Percentiles rank a stretch among this genome's conserved stretches.
Evolutionary conservation across 2,888 invertebrate genomes (phyloP).

Genomic region (Ophion slaviceki): DNA sequence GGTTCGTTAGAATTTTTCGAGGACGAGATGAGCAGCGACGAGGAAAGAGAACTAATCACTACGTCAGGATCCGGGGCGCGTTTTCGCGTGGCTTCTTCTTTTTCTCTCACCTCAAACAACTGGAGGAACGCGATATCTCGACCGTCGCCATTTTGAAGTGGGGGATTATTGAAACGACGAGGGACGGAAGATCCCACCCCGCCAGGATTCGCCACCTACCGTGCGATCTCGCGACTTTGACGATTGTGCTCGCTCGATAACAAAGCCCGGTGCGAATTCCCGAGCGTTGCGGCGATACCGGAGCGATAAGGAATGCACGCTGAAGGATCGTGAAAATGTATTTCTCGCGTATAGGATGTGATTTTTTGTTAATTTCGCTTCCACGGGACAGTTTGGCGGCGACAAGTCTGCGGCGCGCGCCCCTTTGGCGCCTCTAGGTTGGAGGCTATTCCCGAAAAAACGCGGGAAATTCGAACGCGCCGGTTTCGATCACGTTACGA

Average conservation of each 20-base stretch:
- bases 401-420: neutral
- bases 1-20: neutral
- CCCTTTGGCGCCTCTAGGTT: slow-evolving; percentile 28
- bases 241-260: slow-evolving; percentile 1
- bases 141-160: slow-evolving; percentile 64
- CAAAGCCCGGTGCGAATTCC: neutral
- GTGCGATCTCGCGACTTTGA: slow-evolving; percentile 8
- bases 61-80: slow-evolving; percentile 3
- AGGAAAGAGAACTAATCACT: neutral
- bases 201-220: neutral
- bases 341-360: neutral
- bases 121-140: slow-evolving; percentile 53
- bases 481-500: neutral
- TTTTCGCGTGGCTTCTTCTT: slow-evolving; percentile 33
- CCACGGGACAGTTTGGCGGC: neutral
- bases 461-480: slow-evolving; percentile 25
- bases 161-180: slow-evolving; percentile 42
- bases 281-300: neutral
- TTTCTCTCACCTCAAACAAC: slow-evolving; percentile 50
- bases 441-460: slow-evolving; percentile 15
- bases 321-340: neutral
- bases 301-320: neutral
- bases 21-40: neutral
- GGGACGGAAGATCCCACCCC: slow-evolving; percentile 14
- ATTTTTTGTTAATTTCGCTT: neutral